These are phyloP conservation scores for Hydrophis major DNA, from an alignment of 2,797 vertebrate genomes.

Conservation along the genomic window DNA sequence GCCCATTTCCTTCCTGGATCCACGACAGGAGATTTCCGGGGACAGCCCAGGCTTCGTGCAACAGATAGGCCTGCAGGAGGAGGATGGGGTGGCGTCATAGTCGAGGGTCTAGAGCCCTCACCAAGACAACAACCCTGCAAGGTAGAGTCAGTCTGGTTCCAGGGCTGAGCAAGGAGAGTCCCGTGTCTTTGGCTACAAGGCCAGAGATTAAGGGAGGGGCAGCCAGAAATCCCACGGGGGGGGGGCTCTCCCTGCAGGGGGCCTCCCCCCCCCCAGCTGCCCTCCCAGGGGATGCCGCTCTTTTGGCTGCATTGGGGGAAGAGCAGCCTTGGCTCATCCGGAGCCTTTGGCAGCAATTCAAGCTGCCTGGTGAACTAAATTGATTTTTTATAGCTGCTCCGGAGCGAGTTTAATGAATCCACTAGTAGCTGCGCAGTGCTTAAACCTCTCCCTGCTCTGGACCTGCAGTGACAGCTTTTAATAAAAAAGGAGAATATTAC, in stretches of 20 bases:
- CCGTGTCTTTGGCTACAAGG: not conserved
- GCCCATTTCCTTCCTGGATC: not conserved
- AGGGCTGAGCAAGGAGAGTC: not conserved
- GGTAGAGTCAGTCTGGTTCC: not conserved
- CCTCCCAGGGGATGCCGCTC: not conserved
- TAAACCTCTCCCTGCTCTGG: slow-evolving; percentile 62
- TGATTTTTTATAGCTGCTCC: slow-evolving; percentile 82
- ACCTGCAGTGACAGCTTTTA: slow-evolving; percentile 48
- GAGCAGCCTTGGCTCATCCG: slow-evolving; percentile 36
- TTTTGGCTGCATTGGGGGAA: slow-evolving; percentile 23
- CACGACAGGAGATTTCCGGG: not conserved
- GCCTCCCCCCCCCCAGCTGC: not conserved
- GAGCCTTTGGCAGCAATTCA: slow-evolving; percentile 73
- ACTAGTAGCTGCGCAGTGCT: slow-evolving; percentile 76
- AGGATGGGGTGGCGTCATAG: too few species aligned
- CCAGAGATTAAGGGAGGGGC: not conserved
- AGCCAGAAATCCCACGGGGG: not conserved
- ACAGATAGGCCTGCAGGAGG: too few species aligned
- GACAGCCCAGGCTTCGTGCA: too few species aligned
- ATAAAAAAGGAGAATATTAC: slow-evolving; percentile 44
- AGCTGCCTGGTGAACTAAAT: slow-evolving; percentile 78
- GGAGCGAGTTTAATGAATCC: slow-evolving; percentile 81
- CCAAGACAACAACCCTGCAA: too few species aligned
- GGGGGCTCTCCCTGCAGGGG: not conserved
- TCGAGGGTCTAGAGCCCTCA: not conserved